Base-by-base conservation (phyloP, 2,113 vertebrate genomes). In the Phyllopteryx taeniolatus region DNA sequence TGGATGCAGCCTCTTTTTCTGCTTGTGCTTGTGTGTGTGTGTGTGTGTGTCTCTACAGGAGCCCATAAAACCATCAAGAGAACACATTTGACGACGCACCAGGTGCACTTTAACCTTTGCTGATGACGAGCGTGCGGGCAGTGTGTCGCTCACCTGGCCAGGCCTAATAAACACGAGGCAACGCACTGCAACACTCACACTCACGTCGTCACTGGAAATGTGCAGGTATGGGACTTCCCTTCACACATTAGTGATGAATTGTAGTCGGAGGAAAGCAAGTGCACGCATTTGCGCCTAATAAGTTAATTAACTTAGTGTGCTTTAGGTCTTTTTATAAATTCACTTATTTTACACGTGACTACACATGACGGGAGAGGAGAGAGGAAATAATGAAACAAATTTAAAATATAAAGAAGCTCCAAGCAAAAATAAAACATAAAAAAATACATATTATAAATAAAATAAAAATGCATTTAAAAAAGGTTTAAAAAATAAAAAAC, bases 71-170 rank as follows among this genome's bases (percentile, higher is more conserved):
- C 20, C 19, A 5, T 44, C 62, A 64, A 12, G 19, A 19, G 35
- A 20, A 19, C 17, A 4, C 10, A 44, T 78, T 67, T 75, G 56
- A 84, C 9, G 51, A 20, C 11, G 14, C 15, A 60, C 75, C 80
- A 62, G 44, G 14, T 31, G 39, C 2, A 1, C 63, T 66, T 68
- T 54, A 71, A 77, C 72, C 61, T 33, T 14, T 59, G 65, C 76
- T 74, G 78, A 76, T 81, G 67, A 77, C 67, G 67, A 64, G 78
- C 69, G 74, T 74, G 72, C 63, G 5, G 49, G 20, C 15, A 5
- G 11, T 17, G 47, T 46, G 1, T 76, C 68, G 33, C 68, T 78
- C 72, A 61, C 19, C 2, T 43, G 7, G n/a, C 7, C 4, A 22
- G 20, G 8, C 49, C 4, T 54, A 46, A 64, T 20, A 70, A 27